Base-by-base conservation (phyloP, 2,113 vertebrate species). In the Ictidomys tridecemlineatus region DNA sequence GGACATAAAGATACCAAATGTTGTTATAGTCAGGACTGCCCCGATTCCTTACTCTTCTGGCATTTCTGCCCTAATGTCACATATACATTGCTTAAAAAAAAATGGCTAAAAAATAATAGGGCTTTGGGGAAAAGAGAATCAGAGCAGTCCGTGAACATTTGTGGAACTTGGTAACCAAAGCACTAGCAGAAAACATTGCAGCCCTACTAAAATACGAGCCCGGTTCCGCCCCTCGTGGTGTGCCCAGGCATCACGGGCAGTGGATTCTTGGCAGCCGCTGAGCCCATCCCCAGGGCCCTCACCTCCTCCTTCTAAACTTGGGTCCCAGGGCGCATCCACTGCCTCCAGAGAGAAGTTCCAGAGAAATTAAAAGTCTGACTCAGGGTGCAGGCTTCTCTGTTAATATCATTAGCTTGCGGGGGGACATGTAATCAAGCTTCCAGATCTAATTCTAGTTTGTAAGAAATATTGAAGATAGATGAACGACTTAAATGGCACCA, bases 101-200 rank as follows among this genome's bases (percentile, higher is more conserved):
- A 91, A 78, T 30, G 72, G 37, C 61, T 92, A 83, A 92, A 97
- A 95, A 94, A 73, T 92, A 83, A 91, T 56, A 63, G 34, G 22
- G 13, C 45, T 76, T 61, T 18, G 13, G 77, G 76, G 77, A 89
- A 95, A 76, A 92, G 67, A 72, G 84, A 93, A 51, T 30, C 30
- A 28, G 61, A 34, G 63, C 32, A 56, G 70, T 92, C 63, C 30
- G 45, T 53, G 86, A 95, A 95, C 77, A 48, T 58, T 56, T 8
- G 9, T 61, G 63, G 74, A 56, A 92, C 32, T 53, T 74, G 48
- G 74, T 89, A 83, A 86, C 61, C 56, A 86, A 67, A 92, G 30
- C 53, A 56, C 84, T 72, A 51, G 69, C 69, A 39, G 69, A 91
- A 86, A 86, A 48, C 80, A 74, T 51, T 74, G 78, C 67, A 85